A percentile compares a stretch with the other conserved stretches of the same genome.
Conservation (phyloP, 2,113 vertebrate genomes). For the Malurus melanocephalus region DNA sequence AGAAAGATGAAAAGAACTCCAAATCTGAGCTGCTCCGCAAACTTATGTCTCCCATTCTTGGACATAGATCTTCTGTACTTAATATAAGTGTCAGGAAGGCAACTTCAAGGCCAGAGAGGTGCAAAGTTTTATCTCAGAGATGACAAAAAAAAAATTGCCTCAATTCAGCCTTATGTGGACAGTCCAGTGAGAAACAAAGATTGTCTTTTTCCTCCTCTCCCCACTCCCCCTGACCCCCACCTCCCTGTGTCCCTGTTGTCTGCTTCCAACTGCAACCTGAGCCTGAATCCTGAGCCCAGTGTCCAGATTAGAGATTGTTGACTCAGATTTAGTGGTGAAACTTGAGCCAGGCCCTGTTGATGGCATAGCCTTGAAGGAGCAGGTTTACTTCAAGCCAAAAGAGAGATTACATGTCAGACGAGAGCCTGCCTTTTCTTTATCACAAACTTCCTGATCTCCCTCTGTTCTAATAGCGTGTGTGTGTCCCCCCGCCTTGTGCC, state of each 20-base stretch:
- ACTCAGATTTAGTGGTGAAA: constrained; percentile 88
- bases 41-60: constrained; percentile 59
- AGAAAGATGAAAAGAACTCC: constrained; percentile 76
- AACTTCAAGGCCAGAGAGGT: constrained; percentile 65
- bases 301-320: constrained; percentile 90
- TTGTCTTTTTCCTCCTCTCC: constrained; percentile 69
- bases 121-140: constrained; percentile 70
- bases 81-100: constrained; percentile 64
- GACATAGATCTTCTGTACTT: constrained; percentile 64
- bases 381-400: constrained; percentile 78
- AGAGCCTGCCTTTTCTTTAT: constrained; percentile 79
- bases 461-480: constrained; percentile 51
- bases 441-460: constrained; percentile 76
- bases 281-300: constrained; percentile 76
- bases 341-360: constrained; percentile 77
- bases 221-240: constrained; percentile 27
- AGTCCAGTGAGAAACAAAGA: constrained; percentile 76
- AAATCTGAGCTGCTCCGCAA: constrained; percentile 71
- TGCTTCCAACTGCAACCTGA: constrained; percentile 80
- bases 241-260: constrained; percentile 67
- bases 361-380: constrained; percentile 82
- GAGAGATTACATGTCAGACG: constrained; percentile 77
- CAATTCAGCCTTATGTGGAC: constrained; percentile 46
- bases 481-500: not conserved
- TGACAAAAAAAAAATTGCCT: constrained; percentile 60